These are phyloP conservation scores for Theodoxus fluviatilis DNA, from an alignment of 2,888 invertebrate species.

Conservation along the genomic window DNA sequence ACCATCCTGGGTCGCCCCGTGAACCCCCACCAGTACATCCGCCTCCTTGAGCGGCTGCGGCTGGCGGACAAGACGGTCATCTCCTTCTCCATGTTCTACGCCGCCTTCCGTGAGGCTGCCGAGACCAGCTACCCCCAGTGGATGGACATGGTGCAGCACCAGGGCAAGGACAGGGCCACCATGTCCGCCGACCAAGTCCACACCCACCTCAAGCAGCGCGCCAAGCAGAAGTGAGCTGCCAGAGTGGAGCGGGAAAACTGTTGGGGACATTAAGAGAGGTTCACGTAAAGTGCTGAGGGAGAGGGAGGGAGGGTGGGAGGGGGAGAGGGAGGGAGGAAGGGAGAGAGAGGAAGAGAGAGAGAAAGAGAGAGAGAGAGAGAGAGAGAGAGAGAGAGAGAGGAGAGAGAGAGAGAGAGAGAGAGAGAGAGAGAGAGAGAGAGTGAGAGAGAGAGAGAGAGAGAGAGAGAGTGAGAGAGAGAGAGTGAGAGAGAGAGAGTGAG, in stretches of 20 bases:
- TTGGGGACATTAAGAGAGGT: background rate
- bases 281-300: background rate
- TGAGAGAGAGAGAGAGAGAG: too few species aligned
- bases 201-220: constrained; percentile 59
- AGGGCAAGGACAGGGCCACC: constrained; percentile 45
- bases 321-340: too few species aligned
- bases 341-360: too few species aligned
- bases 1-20: constrained; percentile 52
- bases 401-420: too few species aligned
- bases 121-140: constrained; percentile 56
- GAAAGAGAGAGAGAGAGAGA: too few species aligned
- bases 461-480: too few species aligned
- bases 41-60: constrained; percentile 55
- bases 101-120: constrained; percentile 49
- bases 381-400: too few species aligned
- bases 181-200: constrained; percentile 61
- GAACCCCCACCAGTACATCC: constrained; percentile 44
- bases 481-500: too few species aligned
- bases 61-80: constrained; percentile 51
- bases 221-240: constrained; percentile 56
- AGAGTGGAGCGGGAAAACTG: too few species aligned
- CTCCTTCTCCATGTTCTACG: constrained; percentile 60
- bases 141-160: constrained; percentile 62
- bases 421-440: too few species aligned
- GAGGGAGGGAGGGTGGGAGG: too few species aligned